phyloP scores from a whole-genome alignment of 2,888 invertebrate genomes.

The Bellardia pandia region DNA sequence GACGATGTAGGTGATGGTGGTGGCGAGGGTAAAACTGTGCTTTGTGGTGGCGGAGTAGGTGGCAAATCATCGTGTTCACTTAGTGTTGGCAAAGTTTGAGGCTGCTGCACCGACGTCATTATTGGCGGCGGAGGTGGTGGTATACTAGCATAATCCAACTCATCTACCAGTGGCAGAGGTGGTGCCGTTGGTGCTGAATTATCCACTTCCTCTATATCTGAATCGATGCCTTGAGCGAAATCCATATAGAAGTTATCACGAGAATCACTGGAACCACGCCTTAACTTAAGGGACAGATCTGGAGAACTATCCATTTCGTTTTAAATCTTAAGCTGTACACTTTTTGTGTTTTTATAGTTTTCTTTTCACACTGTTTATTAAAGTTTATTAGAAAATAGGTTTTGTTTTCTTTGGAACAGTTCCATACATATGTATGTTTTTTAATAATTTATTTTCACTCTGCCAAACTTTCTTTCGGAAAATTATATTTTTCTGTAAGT shows the following conservation, averaged over 20 bases:
- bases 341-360: conserved; percentile 24
- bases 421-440: neutral
- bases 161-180: conserved; percentile 72
- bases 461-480: neutral
- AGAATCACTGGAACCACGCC: conserved; percentile 94
- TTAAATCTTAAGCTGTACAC: conserved; percentile 2
- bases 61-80: conserved; percentile 81
- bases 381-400: conserved; percentile 17
- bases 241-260: conserved; percentile 96
- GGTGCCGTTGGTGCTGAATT: conserved; percentile 86
- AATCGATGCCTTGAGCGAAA: conserved; percentile 95
- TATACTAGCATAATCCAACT: conserved; percentile 69
- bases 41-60: conserved; percentile 80
- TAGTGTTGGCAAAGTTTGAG: conserved; percentile 79
- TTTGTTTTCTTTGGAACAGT: conserved; percentile 36
- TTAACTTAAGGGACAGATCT: conserved; percentile 92
- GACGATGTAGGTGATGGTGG: conserved; percentile 77
- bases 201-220: conserved; percentile 93
- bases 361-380: conserved; percentile 17
- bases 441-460: conserved; percentile 11
- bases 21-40: conserved; percentile 74
- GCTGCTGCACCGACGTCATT: conserved; percentile 69
- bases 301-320: conserved; percentile 90
- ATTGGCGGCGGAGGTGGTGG: conserved; percentile 75
- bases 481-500: conserved; percentile 40